Evolutionary conservation across 2,888 invertebrate species (phyloP), one percentile per base, ranked within the genome.

Genomic region (Pilophorus perplexus): DNA sequence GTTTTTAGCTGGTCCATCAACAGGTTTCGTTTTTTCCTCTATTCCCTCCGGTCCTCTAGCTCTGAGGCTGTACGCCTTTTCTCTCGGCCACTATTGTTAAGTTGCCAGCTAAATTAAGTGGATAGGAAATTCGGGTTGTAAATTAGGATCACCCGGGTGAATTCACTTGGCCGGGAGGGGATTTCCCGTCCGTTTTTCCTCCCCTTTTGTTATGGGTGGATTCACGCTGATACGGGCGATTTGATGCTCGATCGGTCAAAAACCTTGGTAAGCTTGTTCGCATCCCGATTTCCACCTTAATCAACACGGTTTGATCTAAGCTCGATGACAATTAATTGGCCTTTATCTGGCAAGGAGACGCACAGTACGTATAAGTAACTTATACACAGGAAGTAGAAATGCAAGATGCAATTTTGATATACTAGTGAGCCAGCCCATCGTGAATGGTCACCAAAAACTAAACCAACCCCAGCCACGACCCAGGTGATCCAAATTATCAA

Each of bases 51-150:
- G 12, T 18, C 38, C 25, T 55, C 18, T 6, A 37, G 20, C 14
- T 20, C 3, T 23, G 16, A 28, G 8, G n/a, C 33, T 16, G n/a
- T 16, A 22, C 55, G 8, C 6, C 37, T 20, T n/a, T n/a, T 20
- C 28, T 14, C 25, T 27, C 22, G n/a, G 23, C 25, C 6, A 40
- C 59, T 16, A 27, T 59, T 59, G 59, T 42, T 59, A 42, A 59
- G 42, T 42, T 59, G 59, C 59, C 59, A 59, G 59, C 59, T 59
- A 59, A 59, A 59, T 59, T 59, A 59, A 59, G 59, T 59, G 59
- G 59, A 59, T 59, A 42, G 59, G 33, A 42, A 42, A 59, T 42
- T 59, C 59, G 42, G 23, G 42, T 59, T 42, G 42, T 59, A 59
- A 59, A 42, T 59, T 59, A 59, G 59, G n/a, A 40, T 12, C 38